phyloP scores from a whole-genome alignment of 2,113 vertebrate genomes.

The Spheniscus mendiculus region DNA sequence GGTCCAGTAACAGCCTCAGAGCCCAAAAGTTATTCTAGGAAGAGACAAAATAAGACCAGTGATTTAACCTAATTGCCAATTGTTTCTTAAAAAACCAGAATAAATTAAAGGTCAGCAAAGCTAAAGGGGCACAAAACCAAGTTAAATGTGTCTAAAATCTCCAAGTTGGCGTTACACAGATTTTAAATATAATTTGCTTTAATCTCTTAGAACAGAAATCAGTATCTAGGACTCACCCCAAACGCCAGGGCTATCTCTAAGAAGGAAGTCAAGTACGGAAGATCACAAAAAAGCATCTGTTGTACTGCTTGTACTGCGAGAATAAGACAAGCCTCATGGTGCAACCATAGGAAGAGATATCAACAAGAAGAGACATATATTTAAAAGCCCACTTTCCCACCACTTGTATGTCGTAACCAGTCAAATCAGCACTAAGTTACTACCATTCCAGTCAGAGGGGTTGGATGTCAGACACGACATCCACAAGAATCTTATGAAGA shows the following conservation, averaged over 20 bases:
- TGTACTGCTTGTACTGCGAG: constrained; percentile 52
- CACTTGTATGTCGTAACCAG: rapidly evolving
- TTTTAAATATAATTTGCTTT: not conserved
- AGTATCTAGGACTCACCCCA: constrained; percentile 38
- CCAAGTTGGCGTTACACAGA: not conserved
- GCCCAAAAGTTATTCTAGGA: constrained; percentile 68
- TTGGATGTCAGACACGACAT: not conserved
- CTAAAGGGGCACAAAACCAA: not conserved
- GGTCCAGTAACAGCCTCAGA: constrained; percentile 51
- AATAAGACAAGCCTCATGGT: constrained; percentile 39
- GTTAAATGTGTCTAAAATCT: not conserved
- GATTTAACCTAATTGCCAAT: not conserved
- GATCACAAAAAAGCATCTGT: constrained; percentile 37
- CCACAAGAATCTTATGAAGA: not conserved
- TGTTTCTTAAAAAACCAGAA: not conserved
- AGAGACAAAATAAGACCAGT: not conserved
- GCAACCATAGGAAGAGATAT: not conserved
- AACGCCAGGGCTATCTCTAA: constrained; percentile 52
- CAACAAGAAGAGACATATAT: not conserved
- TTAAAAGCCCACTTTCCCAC: not conserved
- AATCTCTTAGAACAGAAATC: not conserved
- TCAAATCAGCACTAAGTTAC: not conserved
- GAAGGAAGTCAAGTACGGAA: constrained; percentile 3
- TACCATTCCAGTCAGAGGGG: not conserved
- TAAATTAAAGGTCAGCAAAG: not conserved